Evolutionary conservation across 1,140 invertebrate species (phyloP).

Genomic region (Heliconius hewitsoni): DNA sequence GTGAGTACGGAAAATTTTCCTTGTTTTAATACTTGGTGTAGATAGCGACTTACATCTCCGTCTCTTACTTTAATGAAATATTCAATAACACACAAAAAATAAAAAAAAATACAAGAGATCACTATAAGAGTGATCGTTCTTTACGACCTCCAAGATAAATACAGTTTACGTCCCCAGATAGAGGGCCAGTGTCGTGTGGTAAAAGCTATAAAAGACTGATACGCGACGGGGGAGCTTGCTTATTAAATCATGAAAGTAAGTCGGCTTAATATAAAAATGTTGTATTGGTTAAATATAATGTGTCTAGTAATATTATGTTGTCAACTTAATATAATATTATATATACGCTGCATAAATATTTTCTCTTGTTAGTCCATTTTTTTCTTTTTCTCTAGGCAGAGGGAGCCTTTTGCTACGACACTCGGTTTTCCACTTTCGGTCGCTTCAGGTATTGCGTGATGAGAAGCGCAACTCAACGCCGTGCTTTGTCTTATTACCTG

Average conservation of each 20-base stretch:
- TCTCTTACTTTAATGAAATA: not conserved
- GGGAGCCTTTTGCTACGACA: too few relatives aligned
- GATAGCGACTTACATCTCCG: too few relatives aligned
- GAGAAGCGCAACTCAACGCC: too few relatives aligned
- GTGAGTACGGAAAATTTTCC: too few relatives aligned
- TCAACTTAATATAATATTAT: not conserved
- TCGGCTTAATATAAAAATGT: not conserved
- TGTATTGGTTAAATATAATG: not conserved
- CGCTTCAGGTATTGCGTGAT: too few relatives aligned
- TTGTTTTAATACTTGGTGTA: too few relatives aligned
- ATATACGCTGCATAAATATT: not conserved
- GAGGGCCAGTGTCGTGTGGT: not conserved
- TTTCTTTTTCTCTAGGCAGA: too few relatives aligned
- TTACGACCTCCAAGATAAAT: not conserved
- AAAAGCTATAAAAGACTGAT: slow-evolving; percentile 8
- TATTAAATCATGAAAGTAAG: slow-evolving; percentile 13
- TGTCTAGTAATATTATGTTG: not conserved
- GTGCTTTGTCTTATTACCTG: too few relatives aligned
- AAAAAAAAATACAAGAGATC: not conserved
- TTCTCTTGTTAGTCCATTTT: too few relatives aligned
- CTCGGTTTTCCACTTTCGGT: too few relatives aligned
- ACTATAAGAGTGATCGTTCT: not conserved
- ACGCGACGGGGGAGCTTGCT: slow-evolving; percentile 7
- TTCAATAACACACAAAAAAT: not conserved
- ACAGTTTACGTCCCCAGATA: slow-evolving; percentile 5